Evolutionary conservation across 2,888 invertebrate species (phyloP).

Genomic region (Mantis religiosa): DNA sequence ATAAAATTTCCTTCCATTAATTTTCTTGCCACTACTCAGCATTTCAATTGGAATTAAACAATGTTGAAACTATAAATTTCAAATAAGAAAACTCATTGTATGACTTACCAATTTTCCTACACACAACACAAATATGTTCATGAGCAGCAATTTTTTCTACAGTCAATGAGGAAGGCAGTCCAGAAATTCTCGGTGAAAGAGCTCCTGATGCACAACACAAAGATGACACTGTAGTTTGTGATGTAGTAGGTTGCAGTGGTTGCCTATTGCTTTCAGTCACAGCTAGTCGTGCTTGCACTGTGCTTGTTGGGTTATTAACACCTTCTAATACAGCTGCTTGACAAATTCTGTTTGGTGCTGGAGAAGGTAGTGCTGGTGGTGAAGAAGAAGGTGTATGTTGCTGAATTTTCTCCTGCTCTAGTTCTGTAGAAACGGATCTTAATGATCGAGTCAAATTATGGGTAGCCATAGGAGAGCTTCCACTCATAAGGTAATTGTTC

Average conservation of each 20-base stretch:
- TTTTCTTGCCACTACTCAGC: background rate
- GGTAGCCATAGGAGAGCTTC: background rate
- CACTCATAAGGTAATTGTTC: conserved; percentile 12
- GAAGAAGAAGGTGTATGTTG: background rate
- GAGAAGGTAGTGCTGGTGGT: too few species aligned
- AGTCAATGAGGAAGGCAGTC: conserved; percentile 51
- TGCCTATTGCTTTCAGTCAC: background rate
- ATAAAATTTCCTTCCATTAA: background rate
- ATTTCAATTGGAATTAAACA: background rate
- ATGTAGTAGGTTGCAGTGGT: background rate
- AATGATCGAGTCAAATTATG: background rate
- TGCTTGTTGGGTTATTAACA: too few species aligned
- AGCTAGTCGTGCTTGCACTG: background rate
- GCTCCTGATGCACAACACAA: background rate
- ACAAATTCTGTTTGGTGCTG: background rate
- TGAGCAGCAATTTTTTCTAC: conserved; percentile 50
- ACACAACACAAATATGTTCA: conserved; percentile 45
- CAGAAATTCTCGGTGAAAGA: conserved; percentile 45
- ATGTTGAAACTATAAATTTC: too few species aligned
- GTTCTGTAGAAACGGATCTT: background rate
- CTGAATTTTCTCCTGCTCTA: background rate
- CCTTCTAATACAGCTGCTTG: background rate
- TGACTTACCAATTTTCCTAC: conserved; percentile 48
- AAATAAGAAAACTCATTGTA: background rate
- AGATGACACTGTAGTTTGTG: background rate